Evolutionary conservation across 1,140 invertebrate species (phyloP), one percentile per base, ranked within the genome.

Genomic region (Chionoecetes opilio): DNA sequence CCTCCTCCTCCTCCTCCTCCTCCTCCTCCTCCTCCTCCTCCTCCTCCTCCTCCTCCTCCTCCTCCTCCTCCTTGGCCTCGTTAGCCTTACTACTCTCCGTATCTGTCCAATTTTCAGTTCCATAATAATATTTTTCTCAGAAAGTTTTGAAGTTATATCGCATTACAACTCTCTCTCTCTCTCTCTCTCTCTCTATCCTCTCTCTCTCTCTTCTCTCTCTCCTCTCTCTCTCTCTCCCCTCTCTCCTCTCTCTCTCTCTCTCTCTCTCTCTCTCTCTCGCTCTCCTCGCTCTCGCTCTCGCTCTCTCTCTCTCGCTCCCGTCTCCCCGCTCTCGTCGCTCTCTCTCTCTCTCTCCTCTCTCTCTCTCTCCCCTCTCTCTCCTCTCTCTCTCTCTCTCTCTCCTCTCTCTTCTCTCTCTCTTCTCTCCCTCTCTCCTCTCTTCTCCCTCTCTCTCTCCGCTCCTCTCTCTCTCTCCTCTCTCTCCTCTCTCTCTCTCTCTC

Each of bases 171-270:
- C 82, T 82, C 82, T 82, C 82, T 82, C 82, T 82, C 82, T 82
- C 82, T 82, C 82, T 82, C 82, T 82, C 82, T 82, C 82, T 82
- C 82, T 82, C 82, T 82, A n/a, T n/a, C n/a, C 82, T 82, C 82
- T 82, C 82, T 82, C 82, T 82, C 82, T 82, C 31, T 34, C 3
- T n/a, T 84, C 26, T 34, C 32, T 34, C 82, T 84, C 82, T 53
- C 46, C 46, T 53, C 46, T 53, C 46, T 53, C 46, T 53, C 46
- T 53, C 46, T 53, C 46, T 53, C 46, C 21, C 46, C 21, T 17
- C 21, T 17, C 21, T 17, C 21, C 46, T 53, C 46, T 53, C 46
- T 53, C 46, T 53, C 46, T 53, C 46, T 53, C 46, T 53, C 46
- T 53, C 46, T 53, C 46, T 53, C 46, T 53, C 46, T 53, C 46